Base-by-base conservation (phyloP, 2,888 invertebrate genomes). In the Lissonota sp. region DNA sequence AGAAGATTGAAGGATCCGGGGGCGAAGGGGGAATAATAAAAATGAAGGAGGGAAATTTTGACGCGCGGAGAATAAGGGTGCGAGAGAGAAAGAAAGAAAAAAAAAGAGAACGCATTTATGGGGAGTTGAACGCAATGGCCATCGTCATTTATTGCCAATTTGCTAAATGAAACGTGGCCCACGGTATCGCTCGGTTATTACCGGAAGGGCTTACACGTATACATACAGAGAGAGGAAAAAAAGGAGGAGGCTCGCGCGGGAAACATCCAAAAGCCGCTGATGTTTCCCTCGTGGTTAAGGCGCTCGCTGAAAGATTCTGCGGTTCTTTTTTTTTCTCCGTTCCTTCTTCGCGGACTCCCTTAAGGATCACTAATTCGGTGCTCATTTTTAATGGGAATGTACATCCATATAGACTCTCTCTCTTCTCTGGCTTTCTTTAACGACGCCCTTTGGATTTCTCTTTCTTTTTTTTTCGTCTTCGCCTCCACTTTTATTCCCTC, bases 111-210 rank as follows among this genome's bases (percentile, higher is more conserved):
- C 39, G 84, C 86, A 83, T 89, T 88, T 87, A 86, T 86, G 84
- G 88, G 86, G 85, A 86, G 84, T 84, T 85, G 76, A 76, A 70
- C 72, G 86, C 88, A 87, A 90, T 90, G 89, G 88, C 90, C 88
- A 90, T 90, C 88, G 89, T 86, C 90, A 91, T 92, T 92, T 91
- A 91, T 92, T 91, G 91, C 88, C 92, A 91, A 92, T 92, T 92
- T 92, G 91, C 91, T 91, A 91, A 92, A 92, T 92, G 91, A 91
- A 92, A 91, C 90, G 90, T 88, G 88, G 89, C 88, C 86, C 86
- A 86, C 88, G 87, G 86, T 89, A 83, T 85, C 89, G 88, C 85
- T 86, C 87, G 88, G 87, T 90, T 89, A 90, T 89, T 89, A 87
- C 86, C 85, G 69, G 67, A 49, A 72, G 75, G 67, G 67, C 53